These are phyloP conservation scores for Antheraea pernyi DNA, from an alignment of 1,140 invertebrate species.

Conservation along the genomic window DNA sequence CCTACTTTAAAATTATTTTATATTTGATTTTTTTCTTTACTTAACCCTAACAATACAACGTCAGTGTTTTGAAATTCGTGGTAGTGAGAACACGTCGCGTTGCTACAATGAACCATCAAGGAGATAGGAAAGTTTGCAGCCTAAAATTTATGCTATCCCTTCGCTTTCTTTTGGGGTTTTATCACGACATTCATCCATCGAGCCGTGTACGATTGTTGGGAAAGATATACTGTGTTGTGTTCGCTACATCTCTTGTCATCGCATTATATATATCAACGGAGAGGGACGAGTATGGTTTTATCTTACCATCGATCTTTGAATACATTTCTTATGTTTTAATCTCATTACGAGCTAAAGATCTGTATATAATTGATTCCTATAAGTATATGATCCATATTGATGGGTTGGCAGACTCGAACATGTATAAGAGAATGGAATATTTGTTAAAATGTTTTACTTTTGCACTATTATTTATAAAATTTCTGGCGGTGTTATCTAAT, in stretches of 20 bases:
- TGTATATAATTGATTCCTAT: not conserved
- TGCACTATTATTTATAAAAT: conserved; percentile 1
- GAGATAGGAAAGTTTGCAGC: not conserved
- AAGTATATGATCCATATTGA: not conserved
- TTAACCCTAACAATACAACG: not conserved
- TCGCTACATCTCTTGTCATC: not conserved
- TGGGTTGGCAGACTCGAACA: not conserved
- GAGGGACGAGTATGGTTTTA: not conserved
- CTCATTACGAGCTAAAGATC: not conserved
- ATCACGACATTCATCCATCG: not conserved
- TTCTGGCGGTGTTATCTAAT: not conserved
- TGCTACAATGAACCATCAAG: not conserved
- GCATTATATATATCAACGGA: not conserved
- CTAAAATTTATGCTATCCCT: not conserved
- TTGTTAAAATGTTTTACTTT: not conserved
- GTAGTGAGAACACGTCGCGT: not conserved
- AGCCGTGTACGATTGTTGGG: not conserved
- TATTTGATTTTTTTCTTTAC: no score
- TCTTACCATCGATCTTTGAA: not conserved
- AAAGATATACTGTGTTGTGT: not conserved
- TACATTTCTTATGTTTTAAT: not conserved
- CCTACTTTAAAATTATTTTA: no score
- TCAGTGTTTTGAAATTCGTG: not conserved
- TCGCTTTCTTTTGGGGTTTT: not conserved
- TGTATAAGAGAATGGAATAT: no score